These are phyloP conservation scores for Irena cyanogastra DNA, from an alignment of 2,113 vertebrate genomes.

Conservation along the genomic window DNA sequence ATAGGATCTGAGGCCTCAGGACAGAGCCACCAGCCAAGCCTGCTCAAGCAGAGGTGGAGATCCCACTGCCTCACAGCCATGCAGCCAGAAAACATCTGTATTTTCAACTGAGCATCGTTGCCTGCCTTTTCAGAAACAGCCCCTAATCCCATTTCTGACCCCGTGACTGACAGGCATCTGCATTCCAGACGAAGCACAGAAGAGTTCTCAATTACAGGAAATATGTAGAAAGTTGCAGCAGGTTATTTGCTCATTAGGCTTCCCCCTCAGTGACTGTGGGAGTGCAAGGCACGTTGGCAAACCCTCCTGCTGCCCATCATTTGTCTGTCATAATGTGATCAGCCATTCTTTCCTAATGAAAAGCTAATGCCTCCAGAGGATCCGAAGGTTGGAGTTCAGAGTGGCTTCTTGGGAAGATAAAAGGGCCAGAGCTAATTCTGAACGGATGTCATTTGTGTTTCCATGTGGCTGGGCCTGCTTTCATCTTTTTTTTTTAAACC, in stretches of 20 bases:
- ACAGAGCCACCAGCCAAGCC: background rate
- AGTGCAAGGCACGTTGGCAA: conserved; percentile 19
- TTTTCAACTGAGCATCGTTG: conserved; percentile 6
- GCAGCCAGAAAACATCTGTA: conserved; percentile 48
- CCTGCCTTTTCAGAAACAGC: conserved; percentile 24
- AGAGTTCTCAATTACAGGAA: conserved; percentile 68
- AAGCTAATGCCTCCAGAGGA: conserved; percentile 22
- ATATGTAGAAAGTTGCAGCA: conserved; percentile 54
- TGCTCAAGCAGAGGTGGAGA: background rate
- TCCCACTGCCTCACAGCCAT: background rate
- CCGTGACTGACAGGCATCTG: conserved; percentile 59
- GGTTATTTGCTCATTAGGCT: conserved; percentile 59
- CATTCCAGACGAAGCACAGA: conserved; percentile 53
- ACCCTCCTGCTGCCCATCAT: conserved; percentile 5
- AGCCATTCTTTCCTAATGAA: conserved; percentile 15
- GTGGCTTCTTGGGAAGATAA: conserved; percentile 29
- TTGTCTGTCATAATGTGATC: conserved; percentile 39
- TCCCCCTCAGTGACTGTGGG: conserved; percentile 29
- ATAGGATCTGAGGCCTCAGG: background rate
- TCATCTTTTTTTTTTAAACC: conserved; percentile 28
- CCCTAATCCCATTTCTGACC: conserved; percentile 62
- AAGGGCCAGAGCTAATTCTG: conserved; percentile 52
- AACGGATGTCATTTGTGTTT: conserved; percentile 52
- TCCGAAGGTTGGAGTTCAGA: conserved; percentile 31
- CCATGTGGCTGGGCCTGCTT: background rate